Evolutionary conservation across 2,888 invertebrate genomes (phyloP), one percentile per base, ranked within the genome.

Genomic region (Allophyes oxyacanthae): DNA sequence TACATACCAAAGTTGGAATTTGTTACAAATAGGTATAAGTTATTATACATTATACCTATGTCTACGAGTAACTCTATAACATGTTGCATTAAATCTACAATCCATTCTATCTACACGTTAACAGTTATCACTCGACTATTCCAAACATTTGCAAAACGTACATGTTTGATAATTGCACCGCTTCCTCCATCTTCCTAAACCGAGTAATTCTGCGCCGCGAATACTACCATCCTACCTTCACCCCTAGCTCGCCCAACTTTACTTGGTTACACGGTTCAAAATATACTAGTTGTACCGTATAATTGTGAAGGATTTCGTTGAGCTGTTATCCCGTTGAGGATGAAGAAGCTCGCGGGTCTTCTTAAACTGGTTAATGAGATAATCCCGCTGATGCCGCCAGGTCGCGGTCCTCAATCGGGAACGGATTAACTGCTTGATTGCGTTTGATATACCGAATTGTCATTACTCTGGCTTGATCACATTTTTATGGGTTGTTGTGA

Each of bases 341-440:
- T 42, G 15, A 6, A 45, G 10, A 30, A 7, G 9, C 9, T 26
- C 2, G 13, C 15, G 15, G 53, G 14, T 52, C 49, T 40, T 0
- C 20, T 34, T 37, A 52, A 6, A n/a, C 6, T 50, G 56, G 45
- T 28, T 15, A 0, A 2, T 5, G 9, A 40, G 20, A 62, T 61
- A 52, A 64, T 54, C 38, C 20, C 30, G 36, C 28, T 45, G 43
- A 40, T 48, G 52, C 43, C 28, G 40, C 28, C 54, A 55, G 43
- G 54, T 56, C 51, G 53, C 41, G 56, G 50, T 15, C 8, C 25
- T 64, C 58, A 59, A 58, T 57, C 38, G 48, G 49, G 34, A 37
- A 41, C 36, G 40, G 63, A 72, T 56, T 60, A 56, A 52, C 40
- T 57, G 57, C 15, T 52, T 58, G 51, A 60, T 64, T 64, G 64